phyloP scores from a whole-genome alignment of 1,140 invertebrate species.

The Euborellia annulipes region DNA sequence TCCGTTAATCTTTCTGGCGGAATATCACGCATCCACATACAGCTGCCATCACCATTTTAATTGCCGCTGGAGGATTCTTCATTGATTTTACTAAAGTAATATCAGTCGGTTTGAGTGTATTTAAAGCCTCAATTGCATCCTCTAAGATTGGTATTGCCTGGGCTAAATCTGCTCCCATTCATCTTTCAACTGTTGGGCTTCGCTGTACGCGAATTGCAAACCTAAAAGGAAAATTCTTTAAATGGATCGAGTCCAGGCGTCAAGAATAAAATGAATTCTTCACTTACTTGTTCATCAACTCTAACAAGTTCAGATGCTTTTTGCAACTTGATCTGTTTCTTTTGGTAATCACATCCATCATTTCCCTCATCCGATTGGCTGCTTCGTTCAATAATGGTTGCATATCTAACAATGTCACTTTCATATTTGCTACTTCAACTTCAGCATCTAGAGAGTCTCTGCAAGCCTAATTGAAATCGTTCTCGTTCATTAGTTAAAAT shows the following conservation, averaged over 20 bases:
- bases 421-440: constrained; percentile 66
- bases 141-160: constrained; percentile 78
- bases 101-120: constrained; percentile 86
- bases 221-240: too few relatives aligned
- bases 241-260: too few relatives aligned
- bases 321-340: constrained; percentile 72
- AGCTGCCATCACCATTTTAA: constrained; percentile 89
- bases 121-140: constrained; percentile 59
- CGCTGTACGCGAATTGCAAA: constrained; percentile 71
- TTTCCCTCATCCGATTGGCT: constrained; percentile 62
- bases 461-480: too few relatives aligned
- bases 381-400: constrained; percentile 75
- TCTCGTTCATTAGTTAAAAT: too few relatives aligned
- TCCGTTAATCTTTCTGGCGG: constrained; percentile 70
- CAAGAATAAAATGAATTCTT: too few relatives aligned
- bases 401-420: constrained; percentile 61
- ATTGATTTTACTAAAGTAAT: constrained; percentile 92
- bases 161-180: constrained; percentile 86
- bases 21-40: constrained; percentile 77
- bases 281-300: constrained; percentile 82
- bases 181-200: constrained; percentile 62
- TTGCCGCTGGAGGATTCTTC: constrained; percentile 91
- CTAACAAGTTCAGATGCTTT: constrained; percentile 68
- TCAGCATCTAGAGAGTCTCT: too few relatives aligned
- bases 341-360: constrained; percentile 74